Conservation (phyloP, 2,888 invertebrate species). For the Fabriciana adippe region DNA sequence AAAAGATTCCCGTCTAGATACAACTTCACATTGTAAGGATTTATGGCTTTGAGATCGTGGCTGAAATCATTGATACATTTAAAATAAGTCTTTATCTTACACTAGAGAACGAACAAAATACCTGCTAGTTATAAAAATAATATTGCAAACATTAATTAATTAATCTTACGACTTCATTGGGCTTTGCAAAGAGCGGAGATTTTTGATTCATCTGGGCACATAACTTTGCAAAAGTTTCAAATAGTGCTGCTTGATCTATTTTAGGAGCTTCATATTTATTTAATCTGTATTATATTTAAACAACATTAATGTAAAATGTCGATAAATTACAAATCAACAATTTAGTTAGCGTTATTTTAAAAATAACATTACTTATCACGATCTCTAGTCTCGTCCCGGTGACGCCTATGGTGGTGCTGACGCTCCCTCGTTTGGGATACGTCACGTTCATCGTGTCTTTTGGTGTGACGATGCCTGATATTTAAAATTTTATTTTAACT, state of each 20-base stretch:
- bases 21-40: slow-evolving; percentile 69
- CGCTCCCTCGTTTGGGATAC: slow-evolving; percentile 38
- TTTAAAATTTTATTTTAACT: background rate
- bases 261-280: slow-evolving; percentile 48
- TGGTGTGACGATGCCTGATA: slow-evolving; percentile 7
- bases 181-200: slow-evolving; percentile 38
- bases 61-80: slow-evolving; percentile 47
- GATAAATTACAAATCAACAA: background rate
- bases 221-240: slow-evolving; percentile 71
- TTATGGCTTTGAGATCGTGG: slow-evolving; percentile 68
- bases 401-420: slow-evolving; percentile 54
- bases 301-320: background rate
- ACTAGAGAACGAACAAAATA: background rate
- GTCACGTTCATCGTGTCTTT: slow-evolving; percentile 46
- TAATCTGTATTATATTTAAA: slow-evolving; percentile 40
- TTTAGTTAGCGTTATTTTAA: background rate
- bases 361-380: slow-evolving; percentile 42
- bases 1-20: slow-evolving; percentile 47
- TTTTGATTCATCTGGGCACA: slow-evolving; percentile 64
- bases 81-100: background rate
- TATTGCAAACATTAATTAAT: background rate
- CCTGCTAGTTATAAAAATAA: too few species aligned
- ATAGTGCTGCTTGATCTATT: slow-evolving; percentile 56
- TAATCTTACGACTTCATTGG: slow-evolving; percentile 51
- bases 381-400: slow-evolving; percentile 54